Evolutionary conservation across 2,888 invertebrate genomes (phyloP), one percentile per base, ranked within the genome.

Genomic region (Mechanitis messenoides): DNA sequence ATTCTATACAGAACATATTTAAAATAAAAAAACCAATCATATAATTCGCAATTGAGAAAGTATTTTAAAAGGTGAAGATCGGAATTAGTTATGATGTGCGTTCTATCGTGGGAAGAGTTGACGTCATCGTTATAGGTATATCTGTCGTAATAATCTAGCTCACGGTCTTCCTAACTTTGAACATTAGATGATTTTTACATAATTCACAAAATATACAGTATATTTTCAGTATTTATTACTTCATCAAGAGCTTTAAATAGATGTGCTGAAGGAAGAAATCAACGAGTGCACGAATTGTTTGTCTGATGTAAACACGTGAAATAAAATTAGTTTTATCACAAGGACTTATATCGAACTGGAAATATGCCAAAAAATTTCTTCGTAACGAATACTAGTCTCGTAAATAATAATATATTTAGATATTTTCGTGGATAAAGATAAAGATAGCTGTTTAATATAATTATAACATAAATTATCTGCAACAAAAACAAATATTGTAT

Each of bases 281-380:
- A 66, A 64, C 62, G 59, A 56, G 57, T 54, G 61, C 61, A 58
- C 84, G 80, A 81, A 81, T 74, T 81, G 81, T 81, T 79, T 77
- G 78, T 75, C 71, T 70, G 75, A 78, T 81, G 82, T 86, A 85
- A 85, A 87, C 86, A 86, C 67, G 75, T 76, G 78, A 83, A 85
- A 87, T 83, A 79, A 85, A 82, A 82, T 82, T 75, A 78, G 75
- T 81, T 75, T 70, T 78, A 81, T 81, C 74, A 76, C 73, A 76
- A 71, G 75, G 71, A 70, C 69, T 69, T 72, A 68, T 74, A 76
- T 75, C 68, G 69, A 63, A 63, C 74, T 87, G 87, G 88, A 83
- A 64, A 33, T 47, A 45, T 45, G 82, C 86, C 84, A 85, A 76
- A 67, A 73, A 78, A 79, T 80, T 78, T 68, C 70, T 69, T 65